These are phyloP conservation scores for Ennomos erosarius DNA, from an alignment of 2,888 invertebrate species.

Conservation along the genomic window DNA sequence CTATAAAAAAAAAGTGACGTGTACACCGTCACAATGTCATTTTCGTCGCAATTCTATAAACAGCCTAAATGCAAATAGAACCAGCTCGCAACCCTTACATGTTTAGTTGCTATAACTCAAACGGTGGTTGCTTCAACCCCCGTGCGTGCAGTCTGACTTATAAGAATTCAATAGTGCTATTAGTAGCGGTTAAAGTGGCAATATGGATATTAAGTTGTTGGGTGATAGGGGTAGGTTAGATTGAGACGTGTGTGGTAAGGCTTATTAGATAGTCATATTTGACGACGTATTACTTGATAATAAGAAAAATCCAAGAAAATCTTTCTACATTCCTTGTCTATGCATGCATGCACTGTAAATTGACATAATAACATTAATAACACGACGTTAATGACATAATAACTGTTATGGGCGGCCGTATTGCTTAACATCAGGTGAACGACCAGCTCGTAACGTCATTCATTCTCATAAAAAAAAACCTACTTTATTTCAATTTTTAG, in stretches of 20 bases:
- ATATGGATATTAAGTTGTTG: conserved; percentile 48
- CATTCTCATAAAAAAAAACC: too few relatives aligned
- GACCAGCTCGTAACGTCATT: too few relatives aligned
- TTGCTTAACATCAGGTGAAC: too few relatives aligned
- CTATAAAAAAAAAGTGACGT: too few relatives aligned
- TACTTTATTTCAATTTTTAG: too few relatives aligned
- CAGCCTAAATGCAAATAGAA: conserved; percentile 65
- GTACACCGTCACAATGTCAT: not conserved
- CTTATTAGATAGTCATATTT: not conserved
- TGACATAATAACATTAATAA: too few relatives aligned
- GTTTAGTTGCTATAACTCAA: conserved; percentile 72
- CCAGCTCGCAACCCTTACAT: conserved; percentile 68
- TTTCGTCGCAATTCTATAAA: conserved; percentile 21
- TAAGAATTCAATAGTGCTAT: conserved; percentile 67
- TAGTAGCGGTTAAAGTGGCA: conserved; percentile 48
- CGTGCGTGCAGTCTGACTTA: conserved; percentile 71
- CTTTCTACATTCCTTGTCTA: too few relatives aligned
- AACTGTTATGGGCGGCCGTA: too few relatives aligned
- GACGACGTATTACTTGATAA: not conserved
- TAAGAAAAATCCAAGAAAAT: too few relatives aligned
- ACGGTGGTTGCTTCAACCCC: conserved; percentile 57
- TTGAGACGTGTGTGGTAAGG: conserved; percentile 21
- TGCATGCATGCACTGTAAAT: too few relatives aligned
- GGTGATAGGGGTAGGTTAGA: conserved; percentile 22
- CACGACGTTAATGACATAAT: too few relatives aligned